Evolutionary conservation across 1,140 invertebrate genomes (phyloP), one percentile per base, ranked within the genome.

Genomic region (Sinella curviseta): DNA sequence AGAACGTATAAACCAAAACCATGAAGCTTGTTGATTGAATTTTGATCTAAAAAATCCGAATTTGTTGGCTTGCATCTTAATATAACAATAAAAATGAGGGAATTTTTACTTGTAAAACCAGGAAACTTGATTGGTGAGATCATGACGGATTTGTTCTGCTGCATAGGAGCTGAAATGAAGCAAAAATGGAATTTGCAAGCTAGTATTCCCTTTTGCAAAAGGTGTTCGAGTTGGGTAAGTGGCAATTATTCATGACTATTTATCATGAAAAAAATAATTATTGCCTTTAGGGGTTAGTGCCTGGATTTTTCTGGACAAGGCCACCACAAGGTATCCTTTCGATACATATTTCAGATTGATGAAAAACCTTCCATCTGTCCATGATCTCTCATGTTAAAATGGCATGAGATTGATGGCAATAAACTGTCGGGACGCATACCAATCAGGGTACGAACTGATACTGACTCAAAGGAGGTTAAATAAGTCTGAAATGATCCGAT

Each of bases 211-310:
- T 48, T 48, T 48, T 48, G 8, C 39, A 48, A 48, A 48, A 48
- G 39, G 39, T 48, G 39, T 48, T 48, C 39, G 20, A 20, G 39
- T 48, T 12, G 20, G 39, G 39, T 14, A 60, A 24, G 55, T 60
- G 31, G 65, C 65, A 70, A 70, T 70, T 70, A 70, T 33, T 70
- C 65, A 70, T 70, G 65, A 70, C 31, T 70, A 33, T 70, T 70
- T 70, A 33, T 3, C 3, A 70, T 70, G 3, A 70, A 70, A 8
- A 33, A 70, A 70, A 70, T 70, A 70, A 70, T 70, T 70, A 70
- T n/a, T 31, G 65, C 31, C 31, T 70, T 1, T 70, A 30, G 65
- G 65, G 28, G 3, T 33, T 70, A 8, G 4, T 31, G 24, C 26
- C 8, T 31, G 65, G 8, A 70, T 33, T 70, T 70, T 70, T 31